Percentiles rank a stretch among this genome's conserved stretches.
phyloP scores from a whole-genome alignment of 1,140 invertebrate species.

The Homalodisca vitripennis region DNA sequence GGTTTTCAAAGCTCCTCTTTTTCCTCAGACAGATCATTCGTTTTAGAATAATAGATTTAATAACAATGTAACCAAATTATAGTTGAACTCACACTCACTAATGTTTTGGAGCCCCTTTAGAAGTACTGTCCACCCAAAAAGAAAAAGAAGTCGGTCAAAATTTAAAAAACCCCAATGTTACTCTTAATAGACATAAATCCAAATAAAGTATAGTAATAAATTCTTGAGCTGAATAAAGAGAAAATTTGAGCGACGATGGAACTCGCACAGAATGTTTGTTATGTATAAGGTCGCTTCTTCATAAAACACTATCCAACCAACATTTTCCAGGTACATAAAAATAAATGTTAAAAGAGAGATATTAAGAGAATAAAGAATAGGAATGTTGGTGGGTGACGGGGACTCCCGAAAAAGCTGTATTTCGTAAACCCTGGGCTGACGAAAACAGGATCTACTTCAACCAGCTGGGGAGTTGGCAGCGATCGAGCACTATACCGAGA shows the following conservation, averaged over 20 bases:
- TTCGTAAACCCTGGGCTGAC: conserved; percentile 34
- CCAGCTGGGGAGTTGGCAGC: conserved; percentile 34
- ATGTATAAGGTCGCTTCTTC: conserved; percentile 61
- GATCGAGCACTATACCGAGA: conserved; percentile 35
- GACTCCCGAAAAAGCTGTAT: conserved; percentile 37
- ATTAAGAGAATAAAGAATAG: conserved; percentile 29
- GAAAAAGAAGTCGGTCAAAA: not conserved
- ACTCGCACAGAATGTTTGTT: not conserved
- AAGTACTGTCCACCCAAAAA: not conserved
- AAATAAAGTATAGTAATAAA: not conserved
- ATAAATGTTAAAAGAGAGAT: conserved; percentile 60
- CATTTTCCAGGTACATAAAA: conserved; percentile 58
- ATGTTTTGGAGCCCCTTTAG: not conserved
- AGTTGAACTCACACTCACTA: not conserved
- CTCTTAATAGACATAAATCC: not conserved
- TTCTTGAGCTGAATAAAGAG: no score
- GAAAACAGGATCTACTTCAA: no score
- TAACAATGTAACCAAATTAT: not conserved
- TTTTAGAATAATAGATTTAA: not conserved
- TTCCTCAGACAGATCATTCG: not conserved
- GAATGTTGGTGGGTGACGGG: conserved; percentile 29
- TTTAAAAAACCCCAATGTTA: not conserved
- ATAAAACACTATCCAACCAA: conserved; percentile 64
- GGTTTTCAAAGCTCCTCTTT: not conserved
- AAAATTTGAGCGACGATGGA: not conserved